These are phyloP conservation scores for Chelonus formosanus DNA, from an alignment of 2,888 invertebrate genomes.

Conservation along the genomic window DNA sequence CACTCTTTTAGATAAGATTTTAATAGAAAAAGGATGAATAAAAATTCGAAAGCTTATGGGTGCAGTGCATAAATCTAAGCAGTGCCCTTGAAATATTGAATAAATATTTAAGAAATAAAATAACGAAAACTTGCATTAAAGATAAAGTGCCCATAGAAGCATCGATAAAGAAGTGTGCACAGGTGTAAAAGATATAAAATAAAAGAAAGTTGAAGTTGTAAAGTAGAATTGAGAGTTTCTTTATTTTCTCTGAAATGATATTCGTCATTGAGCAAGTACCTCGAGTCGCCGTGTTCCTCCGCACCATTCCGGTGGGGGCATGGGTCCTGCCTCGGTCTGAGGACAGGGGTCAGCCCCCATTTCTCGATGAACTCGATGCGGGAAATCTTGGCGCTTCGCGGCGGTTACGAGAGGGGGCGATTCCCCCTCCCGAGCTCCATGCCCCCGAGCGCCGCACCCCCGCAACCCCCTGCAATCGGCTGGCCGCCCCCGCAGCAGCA, in stretches of 20 bases:
- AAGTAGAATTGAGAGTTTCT: background rate
- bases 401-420: conserved; percentile 71
- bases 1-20: too few relatives aligned
- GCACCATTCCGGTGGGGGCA: conserved; percentile 78
- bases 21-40: too few relatives aligned
- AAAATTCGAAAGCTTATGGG: too few relatives aligned
- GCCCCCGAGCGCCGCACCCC: conserved; percentile 60
- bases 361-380: conserved; percentile 97
- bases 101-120: too few relatives aligned
- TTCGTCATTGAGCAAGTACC: conserved; percentile 66
- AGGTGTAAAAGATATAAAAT: too few relatives aligned
- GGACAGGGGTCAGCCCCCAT: conserved; percentile 98
- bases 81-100: too few relatives aligned
- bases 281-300: conserved; percentile 77
- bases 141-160: too few relatives aligned
- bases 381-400: conserved; percentile 88
- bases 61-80: too few relatives aligned
- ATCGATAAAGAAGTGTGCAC: too few relatives aligned
- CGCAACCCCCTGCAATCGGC: conserved; percentile 55
- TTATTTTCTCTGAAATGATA: conserved; percentile 1
- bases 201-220: too few relatives aligned
- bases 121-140: too few relatives aligned
- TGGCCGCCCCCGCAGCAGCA: conserved; percentile 45
- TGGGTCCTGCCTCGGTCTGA: conserved; percentile 94
- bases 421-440: conserved; percentile 73